Evolutionary conservation across 1,140 invertebrate genomes (phyloP), one percentile per base, ranked within the genome.

Genomic region (Protaetia brevitarsis): DNA sequence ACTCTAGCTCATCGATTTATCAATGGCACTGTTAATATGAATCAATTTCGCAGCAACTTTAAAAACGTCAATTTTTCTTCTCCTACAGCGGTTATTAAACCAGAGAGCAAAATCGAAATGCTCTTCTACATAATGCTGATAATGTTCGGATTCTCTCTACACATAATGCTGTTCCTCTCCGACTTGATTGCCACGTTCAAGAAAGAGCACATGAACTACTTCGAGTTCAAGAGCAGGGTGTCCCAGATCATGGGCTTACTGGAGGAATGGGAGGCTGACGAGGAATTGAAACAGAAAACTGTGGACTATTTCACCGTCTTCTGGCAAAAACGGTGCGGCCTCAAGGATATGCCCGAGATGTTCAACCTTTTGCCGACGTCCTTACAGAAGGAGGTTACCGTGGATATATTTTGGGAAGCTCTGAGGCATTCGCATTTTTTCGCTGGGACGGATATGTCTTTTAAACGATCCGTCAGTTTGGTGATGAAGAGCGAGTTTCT

Each of bases 401-500:
- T 66, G 7, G 65, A 66, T 57, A 66, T 66, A 10, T 63, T 31
- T 31, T 66, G 65, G 65, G 65, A 66, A 34, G 65, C 65, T 2
- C 19, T 66, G n/a, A 31, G 60, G 6, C 80, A n/a, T 72, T 80
- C 23, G 73, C 75, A 37, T 79, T 23, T 66, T 10, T 66, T 56
- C 27, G 26, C 3, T 1, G n/a, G 27, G 1, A 41, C 36, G 2
- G 60, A 57, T 13, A 63, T 66, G 58, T 57, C 59, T 5, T 66
- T 66, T 27, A 66, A 66, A 26, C 21, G 65, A 29, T 60, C 65
- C 2, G 27, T 66, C n/a, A 66, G 65, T 36, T 57, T 66, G 19
- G 41, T 45, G 21, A 66, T 81, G 80, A 74, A 68, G 65, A 79
- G 79, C 65, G 78, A 78, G 60, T 80, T 80, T 73, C 79, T 79